Evolutionary conservation across 2,113 vertebrate genomes (phyloP), one percentile per base, ranked within the genome.

Genomic region (Ahaetulla prasina): DNA sequence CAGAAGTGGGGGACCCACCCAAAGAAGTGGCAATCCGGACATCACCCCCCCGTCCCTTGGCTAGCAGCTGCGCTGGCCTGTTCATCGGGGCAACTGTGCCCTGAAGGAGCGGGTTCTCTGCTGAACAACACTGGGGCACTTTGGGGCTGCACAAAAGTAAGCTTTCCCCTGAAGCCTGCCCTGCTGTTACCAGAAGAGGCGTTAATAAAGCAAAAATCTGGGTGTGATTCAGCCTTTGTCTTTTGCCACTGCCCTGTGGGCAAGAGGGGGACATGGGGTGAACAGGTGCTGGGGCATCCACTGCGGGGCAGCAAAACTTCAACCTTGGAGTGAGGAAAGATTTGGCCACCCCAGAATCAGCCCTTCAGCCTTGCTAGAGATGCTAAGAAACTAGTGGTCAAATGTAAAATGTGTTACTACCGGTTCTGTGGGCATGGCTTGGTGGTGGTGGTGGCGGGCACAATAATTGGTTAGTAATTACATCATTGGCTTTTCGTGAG

Each of bases 11-110:
- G n/a, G n/a, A 35, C 16, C 68, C 16, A 8, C 35, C n/a, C n/a
- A 39, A 35, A 35, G 63, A 7, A 68, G n/a, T 7, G 68, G n/a
- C 63, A 35, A 4, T 63, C 60, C 10, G 11, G 27, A 30, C 14
- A 16, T 0, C 2, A 1, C 8, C 25, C 54, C 25, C 2, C 12
- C 0, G 60, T 3, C 60, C 25, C 27, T 63, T 3, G 27, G 10
- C 57, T 12, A 12, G 57, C 57, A 12, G 11, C 57, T 63, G 30
- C 4, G 4, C 60, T 63, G 60, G 1, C 4, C 14, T n/a, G 30
- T 7, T 35, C 30, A 7, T 35, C 2, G 14, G 14, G 63, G 12
- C 30, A 35, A 8, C 63, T 30, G 25, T 74, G 68, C 16, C n/a
- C 14, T 39, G 68, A 39, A 39, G 16, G 16, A 74, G 68, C 68